Evolutionary conservation across 2,797 vertebrate genomes (phyloP), one percentile per base, ranked within the genome.

Genomic region (Antrozous pallidus): DNA sequence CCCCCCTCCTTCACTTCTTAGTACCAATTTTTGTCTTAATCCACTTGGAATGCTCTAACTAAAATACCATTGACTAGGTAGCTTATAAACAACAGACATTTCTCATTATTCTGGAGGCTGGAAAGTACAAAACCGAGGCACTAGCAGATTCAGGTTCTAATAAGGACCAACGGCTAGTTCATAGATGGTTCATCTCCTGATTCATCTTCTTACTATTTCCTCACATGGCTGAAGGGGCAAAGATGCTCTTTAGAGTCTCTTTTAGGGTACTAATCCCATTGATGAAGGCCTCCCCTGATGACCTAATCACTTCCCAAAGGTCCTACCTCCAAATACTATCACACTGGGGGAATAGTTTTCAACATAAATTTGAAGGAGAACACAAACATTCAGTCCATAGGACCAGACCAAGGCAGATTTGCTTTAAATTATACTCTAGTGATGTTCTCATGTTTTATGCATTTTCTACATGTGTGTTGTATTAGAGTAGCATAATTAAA

Each of bases 401-500:
- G 9, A 40, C 47, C 26, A 82, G 10, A 31, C 22, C 10, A 92
- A 71, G 10, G 56, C 5, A 91, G 31, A 88, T 38, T 75, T 51
- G 85, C 79, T 77, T 82, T 79, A 90, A 67, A 74, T 88, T 95
- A 42, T 63, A 73, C 54, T 88, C 61, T 67, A 82, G 28, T 67
- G 20, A 82, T 70, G 1, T 28, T 69, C 16, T 75, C 82, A 75
- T 54, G 86, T 61, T 88, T 79, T 45, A 69, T 45, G 26, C 40
- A 87, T 3, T 56, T 31, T 70, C 83, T 45, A 79, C 1, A 81
- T 26, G 13, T 45, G 95, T 3, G 17, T 1, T 67, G 18, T 67
- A 92, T 51, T 84, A 79, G 7, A 93, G 47, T 40, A 82, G 38
- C 24, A 91, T 51, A 92, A 92, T 79, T 86, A 90, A 89, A 90